Evolutionary conservation across 2,113 vertebrate species (phyloP), one percentile per base, ranked within the genome.

Genomic region (Saguinus imperator): DNA sequence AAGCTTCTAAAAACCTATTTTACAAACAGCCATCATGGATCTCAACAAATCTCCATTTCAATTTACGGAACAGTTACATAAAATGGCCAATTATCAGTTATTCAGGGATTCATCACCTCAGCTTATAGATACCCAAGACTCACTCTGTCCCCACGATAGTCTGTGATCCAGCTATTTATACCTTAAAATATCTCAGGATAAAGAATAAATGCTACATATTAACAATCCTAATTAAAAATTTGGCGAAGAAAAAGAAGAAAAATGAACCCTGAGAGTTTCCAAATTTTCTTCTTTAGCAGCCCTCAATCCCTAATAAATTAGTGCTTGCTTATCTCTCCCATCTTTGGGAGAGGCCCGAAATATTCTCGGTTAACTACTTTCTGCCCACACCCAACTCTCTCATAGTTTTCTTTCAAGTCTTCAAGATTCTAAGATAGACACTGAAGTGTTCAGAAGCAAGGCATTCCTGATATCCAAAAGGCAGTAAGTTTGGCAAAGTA

Each of bases 391-490:
- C 93, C 16, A 89, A 73, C 40, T 43, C 64, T 79, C 13, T 68
- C 55, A 7, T 20, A 21, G 25, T 68, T 64, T 89, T 61, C 21
- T 73, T 76, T 83, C 55, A 87, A 79, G 90, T 73, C 45, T 96
- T 92, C n/a, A 68, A 94, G 72, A 86, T 57, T 43, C 64, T 70
- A 66, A 89, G 43, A 68, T 55, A 96, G 55, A 80, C 45, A 66
- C n/a, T 14, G 17, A 64, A 70, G 20, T 91, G 85, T 61, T 89
- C 29, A 21, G 37, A 94, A 89, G 83, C 83, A 87, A 92, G 52
- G 91, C 92, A 87, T 40, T 83, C 68, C 32, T 83, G 58, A 57
- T 20, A 68, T 9, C 35, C 68, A 66, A 45, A 82, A 92, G 25
- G 57, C 6, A 68, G 27, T 21, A 20, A 94, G 52, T 80, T 1